Evolutionary conservation across 2,797 vertebrate genomes (phyloP).

Genomic region (Leucoraja ocellata): DNA sequence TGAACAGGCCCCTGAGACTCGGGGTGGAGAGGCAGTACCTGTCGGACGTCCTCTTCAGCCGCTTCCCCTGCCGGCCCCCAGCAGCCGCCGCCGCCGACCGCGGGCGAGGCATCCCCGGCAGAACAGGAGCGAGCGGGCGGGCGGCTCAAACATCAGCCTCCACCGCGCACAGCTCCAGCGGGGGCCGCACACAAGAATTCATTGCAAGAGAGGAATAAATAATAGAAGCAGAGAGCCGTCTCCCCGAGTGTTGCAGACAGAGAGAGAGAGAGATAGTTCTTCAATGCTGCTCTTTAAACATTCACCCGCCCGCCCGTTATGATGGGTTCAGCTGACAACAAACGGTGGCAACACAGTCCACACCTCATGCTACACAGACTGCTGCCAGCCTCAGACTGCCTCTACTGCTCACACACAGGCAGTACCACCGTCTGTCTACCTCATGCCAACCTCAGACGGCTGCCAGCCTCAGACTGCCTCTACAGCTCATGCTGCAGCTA

Average conservation of each 20-base stretch:
- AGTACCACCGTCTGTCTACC: too few relatives aligned
- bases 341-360: not conserved
- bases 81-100: not conserved
- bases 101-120: not conserved
- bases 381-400: too few relatives aligned
- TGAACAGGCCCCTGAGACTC: slow-evolving; percentile 16
- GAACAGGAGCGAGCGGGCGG: not conserved
- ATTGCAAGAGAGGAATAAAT: not conserved
- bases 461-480: too few relatives aligned
- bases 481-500: not conserved
- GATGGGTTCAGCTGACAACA: not conserved
- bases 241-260: too few relatives aligned
- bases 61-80: not conserved
- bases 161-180: not conserved
- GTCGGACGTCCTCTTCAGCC: not conserved
- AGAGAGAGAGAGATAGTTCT: not conserved
- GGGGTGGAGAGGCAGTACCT: slow-evolving; percentile 11
- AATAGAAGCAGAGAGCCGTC: not conserved
- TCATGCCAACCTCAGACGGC: too few relatives aligned
- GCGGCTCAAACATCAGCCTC: not conserved
- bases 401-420: too few relatives aligned
- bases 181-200: too few relatives aligned
- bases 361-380: not conserved
- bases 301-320: not conserved
- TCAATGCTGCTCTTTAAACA: not conserved